Base-by-base conservation (phyloP, 1,140 invertebrate species). In the Penaeus indicus region DNA sequence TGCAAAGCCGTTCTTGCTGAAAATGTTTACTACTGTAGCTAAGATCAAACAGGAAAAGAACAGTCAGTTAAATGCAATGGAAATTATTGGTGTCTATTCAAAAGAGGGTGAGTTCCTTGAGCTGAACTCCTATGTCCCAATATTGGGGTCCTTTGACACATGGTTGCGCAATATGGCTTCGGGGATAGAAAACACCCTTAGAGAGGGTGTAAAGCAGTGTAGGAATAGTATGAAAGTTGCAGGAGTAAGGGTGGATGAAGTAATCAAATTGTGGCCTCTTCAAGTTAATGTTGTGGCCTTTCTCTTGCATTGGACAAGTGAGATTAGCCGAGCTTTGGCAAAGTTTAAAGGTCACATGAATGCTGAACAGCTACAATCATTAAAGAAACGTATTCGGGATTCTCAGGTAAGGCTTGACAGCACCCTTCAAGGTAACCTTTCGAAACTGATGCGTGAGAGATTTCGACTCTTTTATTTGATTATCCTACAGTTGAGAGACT, bases 31-130 rank as follows among this genome's bases (percentile, higher is more conserved):
- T 61, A 90, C 85, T 63, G 60, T 90, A 21, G 42, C 77, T 21
- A 88, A 85, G 32, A 88, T 90, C 60, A 90, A 90, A 63, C 67
- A 82, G n/a, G 86, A 90, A n/a, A 84, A 83, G 64, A 90, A 90
- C 42, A 85, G 86, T n/a, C 69, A 85, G 42, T 63, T 86, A 42
- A 83, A 78, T 10, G 82, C 72, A 62, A 82, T 85, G 84, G 90
- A 90, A 82, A 61, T 86, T n/a, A 90, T 88, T 60, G 90, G 86
- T 63, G 78, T 90, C 25, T 85, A 42, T 60, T 90, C 90, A 4
- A 27, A 75, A 16, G 90, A 90, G 54, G 86, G 90, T 7, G 90
- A 90, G 54, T 83, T 86, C 47, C 54, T 90, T 19, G 82, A 88
- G 25, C 60, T 90, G 16, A 77, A 77, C 54, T 80, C 90, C 25